Conservation (phyloP, 2,797 vertebrate genomes). For the Spinus pinus region DNA sequence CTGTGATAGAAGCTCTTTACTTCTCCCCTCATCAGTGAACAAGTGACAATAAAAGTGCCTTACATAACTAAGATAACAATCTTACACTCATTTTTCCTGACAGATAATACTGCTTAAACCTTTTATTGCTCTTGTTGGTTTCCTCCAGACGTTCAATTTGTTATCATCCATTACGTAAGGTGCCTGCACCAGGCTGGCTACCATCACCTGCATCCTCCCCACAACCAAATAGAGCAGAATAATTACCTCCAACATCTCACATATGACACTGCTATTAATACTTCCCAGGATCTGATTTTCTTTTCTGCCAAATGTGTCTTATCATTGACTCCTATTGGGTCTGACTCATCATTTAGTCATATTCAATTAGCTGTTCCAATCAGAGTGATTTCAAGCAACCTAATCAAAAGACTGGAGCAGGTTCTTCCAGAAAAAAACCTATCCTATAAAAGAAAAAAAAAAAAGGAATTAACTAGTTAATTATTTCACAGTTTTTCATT, state of each 20-base stretch:
- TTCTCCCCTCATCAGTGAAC: background rate
- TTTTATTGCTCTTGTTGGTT: background rate
- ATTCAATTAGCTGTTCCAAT: slow-evolving; percentile 24
- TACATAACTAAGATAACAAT: background rate
- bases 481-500: background rate
- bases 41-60: background rate
- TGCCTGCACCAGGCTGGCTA: background rate
- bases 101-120: background rate
- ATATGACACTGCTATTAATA: slow-evolving; percentile 7
- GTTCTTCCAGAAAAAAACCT: background rate
- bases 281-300: background rate
- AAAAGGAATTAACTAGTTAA: background rate
- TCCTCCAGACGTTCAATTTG: background rate
- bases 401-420: background rate
- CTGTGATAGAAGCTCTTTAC: background rate
- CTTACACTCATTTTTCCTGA: background rate
- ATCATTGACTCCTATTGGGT: background rate
- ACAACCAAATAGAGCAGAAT: slow-evolving; percentile 2
- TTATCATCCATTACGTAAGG: background rate
- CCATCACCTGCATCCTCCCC: background rate
- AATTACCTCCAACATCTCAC: background rate
- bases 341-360: slow-evolving; percentile 13
- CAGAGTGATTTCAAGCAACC: background rate
- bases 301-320: background rate
- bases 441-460: background rate